Base-by-base conservation (phyloP, 2,797 vertebrate species). In the Pantherophis alleghaniensis region DNA sequence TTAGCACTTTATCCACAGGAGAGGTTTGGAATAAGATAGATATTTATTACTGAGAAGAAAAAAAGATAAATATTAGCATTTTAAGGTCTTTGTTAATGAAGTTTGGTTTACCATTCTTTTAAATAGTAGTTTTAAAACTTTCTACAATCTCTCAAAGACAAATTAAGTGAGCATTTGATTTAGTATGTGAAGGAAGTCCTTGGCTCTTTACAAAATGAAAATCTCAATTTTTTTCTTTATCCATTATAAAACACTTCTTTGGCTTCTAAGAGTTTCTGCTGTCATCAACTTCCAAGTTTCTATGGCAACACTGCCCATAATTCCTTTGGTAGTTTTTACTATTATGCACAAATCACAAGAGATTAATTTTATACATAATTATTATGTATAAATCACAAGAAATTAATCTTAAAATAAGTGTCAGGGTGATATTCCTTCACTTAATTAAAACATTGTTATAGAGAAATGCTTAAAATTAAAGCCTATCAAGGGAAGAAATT, bases 131-230 rank as follows among this genome's bases (percentile, higher is more conserved):
- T 16, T 7, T 90, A 91, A 13, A 93, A 92, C 92, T 26, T 42
- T 63, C 37, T 56, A 59, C 63, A 91, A 92, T 57, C 59, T 9
- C n/a, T 42, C 55, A 69, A 93, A 95, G 88, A 95, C 24, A 28
- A 95, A 96, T 96, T 92, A 96, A 92, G 92, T 92, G 89, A 18
- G 24, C 61, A 16, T 61, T 96, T 96, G 95, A 94, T 96, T 94
- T 94, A 94, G 60, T 86, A 53, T 92, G 95, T 66, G 2, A 79
- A 66, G 32, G 94, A 69, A 90, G 2, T 83, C 63, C 18, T 90
- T 28, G 88, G 93, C 66, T 95, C 95, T 94, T 89, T 92, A 37
- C 37, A 51, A 93, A 95, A 95, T 60, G 0, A 0, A 95, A 91
- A 94, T 56, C 60, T 87, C 94, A 88, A 57, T n/a, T 91, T 91